Evolutionary conservation across 2,797 vertebrate species (phyloP).

Genomic region (Sebastes dallii): DNA sequence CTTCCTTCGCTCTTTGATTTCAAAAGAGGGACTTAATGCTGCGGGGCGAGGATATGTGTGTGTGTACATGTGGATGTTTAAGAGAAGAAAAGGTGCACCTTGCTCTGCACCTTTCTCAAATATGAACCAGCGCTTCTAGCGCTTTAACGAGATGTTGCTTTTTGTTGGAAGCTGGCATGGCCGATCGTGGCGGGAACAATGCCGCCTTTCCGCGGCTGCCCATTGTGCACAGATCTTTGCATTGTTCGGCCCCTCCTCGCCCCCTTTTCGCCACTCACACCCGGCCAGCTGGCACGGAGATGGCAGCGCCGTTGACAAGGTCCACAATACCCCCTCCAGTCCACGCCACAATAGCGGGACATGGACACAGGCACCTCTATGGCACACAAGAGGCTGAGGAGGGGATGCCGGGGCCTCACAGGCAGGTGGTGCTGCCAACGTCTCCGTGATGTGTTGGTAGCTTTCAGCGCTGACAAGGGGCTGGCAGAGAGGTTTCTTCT

Average conservation of each 20-base stretch:
- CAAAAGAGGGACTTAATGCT: slow-evolving; percentile 32
- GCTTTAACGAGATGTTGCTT: slow-evolving; percentile 51
- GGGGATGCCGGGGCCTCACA: slow-evolving; percentile 57
- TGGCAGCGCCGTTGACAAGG: slow-evolving; percentile 76
- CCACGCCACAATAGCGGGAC: slow-evolving; percentile 75
- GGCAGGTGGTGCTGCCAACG: slow-evolving; percentile 80
- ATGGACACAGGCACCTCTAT: slow-evolving; percentile 79
- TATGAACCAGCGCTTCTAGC: slow-evolving; percentile 1
- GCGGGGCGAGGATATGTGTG: not conserved
- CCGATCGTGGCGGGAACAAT: slow-evolving; percentile 62
- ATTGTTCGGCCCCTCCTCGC: slow-evolving; percentile 66
- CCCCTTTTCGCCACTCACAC: slow-evolving; percentile 52
- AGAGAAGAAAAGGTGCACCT: slow-evolving; percentile 40
- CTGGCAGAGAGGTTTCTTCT: slow-evolving; percentile 70
- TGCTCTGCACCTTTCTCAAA: slow-evolving; percentile 21
- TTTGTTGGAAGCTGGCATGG: slow-evolving; percentile 67
- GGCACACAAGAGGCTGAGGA: slow-evolving; percentile 71
- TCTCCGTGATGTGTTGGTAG: slow-evolving; percentile 56
- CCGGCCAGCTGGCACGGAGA: slow-evolving; percentile 82
- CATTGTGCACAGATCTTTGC: slow-evolving; percentile 76
- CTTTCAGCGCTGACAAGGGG: slow-evolving; percentile 70
- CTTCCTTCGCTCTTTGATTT: slow-evolving; percentile 58
- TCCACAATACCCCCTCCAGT: slow-evolving; percentile 81
- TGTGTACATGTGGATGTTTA: slow-evolving; percentile 32
- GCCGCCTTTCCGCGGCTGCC: slow-evolving; percentile 63